These are phyloP conservation scores for Leptopilina clavipes DNA, from an alignment of 1,140 invertebrate genomes.

Conservation along the genomic window DNA sequence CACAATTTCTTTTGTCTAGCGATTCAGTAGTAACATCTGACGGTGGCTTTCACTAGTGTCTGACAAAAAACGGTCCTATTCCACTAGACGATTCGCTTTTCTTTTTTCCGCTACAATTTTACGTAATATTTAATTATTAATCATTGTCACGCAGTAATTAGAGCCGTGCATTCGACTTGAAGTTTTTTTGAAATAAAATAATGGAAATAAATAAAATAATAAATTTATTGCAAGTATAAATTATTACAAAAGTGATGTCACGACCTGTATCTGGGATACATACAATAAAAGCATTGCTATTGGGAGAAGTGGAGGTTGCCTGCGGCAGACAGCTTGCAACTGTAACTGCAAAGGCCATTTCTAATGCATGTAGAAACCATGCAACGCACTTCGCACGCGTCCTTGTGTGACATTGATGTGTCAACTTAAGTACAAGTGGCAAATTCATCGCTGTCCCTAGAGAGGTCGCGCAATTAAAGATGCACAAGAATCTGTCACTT, in stretches of 20 bases:
- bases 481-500: not conserved
- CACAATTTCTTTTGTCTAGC: too few relatives aligned
- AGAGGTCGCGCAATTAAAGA: not conserved
- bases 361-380: conserved; percentile 29
- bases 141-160: too few relatives aligned
- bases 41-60: too few relatives aligned
- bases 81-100: too few relatives aligned
- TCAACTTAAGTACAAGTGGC: conserved; percentile 17
- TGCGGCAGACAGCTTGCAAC: conserved; percentile 26
- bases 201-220: not conserved
- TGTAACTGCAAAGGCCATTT: conserved; percentile 32
- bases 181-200: conserved; percentile 17
- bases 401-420: conserved; percentile 32
- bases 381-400: conserved; percentile 26
- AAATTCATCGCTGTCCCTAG: not conserved
- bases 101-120: too few relatives aligned
- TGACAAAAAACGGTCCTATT: too few relatives aligned
- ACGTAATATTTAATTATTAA: too few relatives aligned
- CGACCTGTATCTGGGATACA: conserved; percentile 15
- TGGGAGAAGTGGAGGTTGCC: conserved; percentile 33
- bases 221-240: conserved; percentile 14
- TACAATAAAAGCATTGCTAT: conserved; percentile 15
- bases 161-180: not conserved
- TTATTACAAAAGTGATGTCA: conserved; percentile 21
- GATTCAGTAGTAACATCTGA: too few relatives aligned